phyloP scores from a whole-genome alignment of 2,797 vertebrate genomes.

The Spinus olivaceus region DNA sequence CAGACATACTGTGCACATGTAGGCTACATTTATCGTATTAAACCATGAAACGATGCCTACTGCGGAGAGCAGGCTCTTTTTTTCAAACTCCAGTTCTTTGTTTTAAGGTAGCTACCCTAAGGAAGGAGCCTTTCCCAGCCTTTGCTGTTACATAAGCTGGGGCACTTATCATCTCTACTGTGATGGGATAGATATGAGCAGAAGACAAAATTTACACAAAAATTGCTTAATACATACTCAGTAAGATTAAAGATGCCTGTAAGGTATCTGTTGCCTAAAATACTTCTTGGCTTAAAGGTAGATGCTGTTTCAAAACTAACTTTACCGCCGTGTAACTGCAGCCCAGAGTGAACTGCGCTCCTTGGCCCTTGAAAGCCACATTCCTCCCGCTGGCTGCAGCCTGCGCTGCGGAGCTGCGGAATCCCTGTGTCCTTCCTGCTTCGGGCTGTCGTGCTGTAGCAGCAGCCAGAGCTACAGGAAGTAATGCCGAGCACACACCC shows the following conservation, averaged over 20 bases:
- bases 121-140: neutral
- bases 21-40: neutral
- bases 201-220: neutral
- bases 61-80: neutral
- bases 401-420: neutral
- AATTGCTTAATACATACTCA: neutral
- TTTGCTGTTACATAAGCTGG: neutral
- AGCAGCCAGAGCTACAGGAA: constrained; percentile 3
- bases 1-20: neutral
- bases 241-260: neutral
- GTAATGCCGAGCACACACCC: neutral
- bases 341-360: neutral
- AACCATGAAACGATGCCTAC: neutral
- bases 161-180: neutral
- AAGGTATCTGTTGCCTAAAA: neutral
- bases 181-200: neutral
- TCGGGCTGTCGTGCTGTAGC: neutral
- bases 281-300: neutral
- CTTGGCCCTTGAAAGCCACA: neutral
- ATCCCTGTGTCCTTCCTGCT: constrained; percentile 18
- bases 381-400: neutral
- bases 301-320: neutral
- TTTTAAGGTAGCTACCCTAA: neutral
- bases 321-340: neutral
- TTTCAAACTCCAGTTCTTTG: neutral